phyloP scores from a whole-genome alignment of 2,888 invertebrate species.

The Bombylius discolor region DNA sequence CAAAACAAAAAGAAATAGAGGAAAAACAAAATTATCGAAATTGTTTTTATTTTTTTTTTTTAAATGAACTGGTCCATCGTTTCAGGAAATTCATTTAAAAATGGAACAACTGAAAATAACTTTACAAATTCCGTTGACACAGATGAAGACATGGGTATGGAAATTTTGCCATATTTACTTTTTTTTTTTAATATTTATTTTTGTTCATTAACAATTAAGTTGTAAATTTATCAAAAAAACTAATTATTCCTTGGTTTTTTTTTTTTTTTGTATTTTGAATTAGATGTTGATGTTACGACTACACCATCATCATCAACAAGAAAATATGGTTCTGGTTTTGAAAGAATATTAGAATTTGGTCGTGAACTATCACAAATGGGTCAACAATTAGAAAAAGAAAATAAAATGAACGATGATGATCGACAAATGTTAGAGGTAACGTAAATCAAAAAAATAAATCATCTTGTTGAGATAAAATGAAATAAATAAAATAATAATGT shows the following conservation, averaged over 20 bases:
- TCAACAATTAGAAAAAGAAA: slow-evolving; percentile 66
- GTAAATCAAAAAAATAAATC: slow-evolving; percentile 11
- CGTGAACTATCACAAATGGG: slow-evolving; percentile 87
- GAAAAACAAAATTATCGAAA: no score
- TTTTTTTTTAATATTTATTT: no score
- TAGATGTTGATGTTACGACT: slow-evolving; percentile 20
- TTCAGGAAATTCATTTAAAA: slow-evolving; percentile 32
- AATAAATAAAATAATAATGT: no score
- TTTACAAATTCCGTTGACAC: slow-evolving; percentile 49
- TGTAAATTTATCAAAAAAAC: no score
- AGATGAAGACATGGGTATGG: slow-evolving; percentile 60
- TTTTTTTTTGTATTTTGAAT: background rate
- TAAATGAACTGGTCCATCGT: no score
- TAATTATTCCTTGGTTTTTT: no score
- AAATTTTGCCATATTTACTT: slow-evolving; percentile 7
- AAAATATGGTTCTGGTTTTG: slow-evolving; percentile 51
- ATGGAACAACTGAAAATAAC: slow-evolving; percentile 28
- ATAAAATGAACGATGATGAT: slow-evolving; percentile 62
- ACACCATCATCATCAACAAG: slow-evolving; percentile 32
- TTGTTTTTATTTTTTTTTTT: no score
- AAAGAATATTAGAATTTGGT: slow-evolving; percentile 89
- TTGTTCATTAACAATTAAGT: no score
- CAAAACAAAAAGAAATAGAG: no score
- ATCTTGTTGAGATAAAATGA: no score
- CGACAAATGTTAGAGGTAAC: slow-evolving; percentile 83